phyloP scores from a whole-genome alignment of 2,797 vertebrate species.

The Enoplosus armatus region DNA sequence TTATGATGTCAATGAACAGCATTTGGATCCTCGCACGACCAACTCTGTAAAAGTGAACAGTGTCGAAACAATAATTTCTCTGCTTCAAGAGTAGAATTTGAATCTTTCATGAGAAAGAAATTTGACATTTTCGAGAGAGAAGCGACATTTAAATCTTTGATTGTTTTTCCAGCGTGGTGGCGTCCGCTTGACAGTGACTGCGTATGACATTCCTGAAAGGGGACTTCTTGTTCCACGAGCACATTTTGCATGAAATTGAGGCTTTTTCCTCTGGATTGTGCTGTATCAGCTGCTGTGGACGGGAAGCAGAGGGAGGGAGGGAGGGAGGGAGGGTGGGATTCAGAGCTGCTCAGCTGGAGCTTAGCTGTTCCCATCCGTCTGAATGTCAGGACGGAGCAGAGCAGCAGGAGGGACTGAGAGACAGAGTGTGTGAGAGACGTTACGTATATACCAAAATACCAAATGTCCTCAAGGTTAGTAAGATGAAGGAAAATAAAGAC shows the following conservation, averaged over 20 bases:
- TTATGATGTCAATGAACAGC: too few relatives aligned
- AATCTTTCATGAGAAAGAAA: not conserved
- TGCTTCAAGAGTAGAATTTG: not conserved
- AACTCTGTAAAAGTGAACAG: too few relatives aligned
- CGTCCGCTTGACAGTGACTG: not conserved
- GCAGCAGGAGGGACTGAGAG: constrained; percentile 43
- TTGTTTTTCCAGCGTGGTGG: not conserved
- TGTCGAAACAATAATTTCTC: too few relatives aligned
- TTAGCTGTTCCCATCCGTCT: constrained; percentile 55
- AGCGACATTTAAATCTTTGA: not conserved
- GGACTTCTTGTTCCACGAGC: not conserved
- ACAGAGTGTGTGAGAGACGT: constrained; percentile 8
- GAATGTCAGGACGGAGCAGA: constrained; percentile 65
- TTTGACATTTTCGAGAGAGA: not conserved
- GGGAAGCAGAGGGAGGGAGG: constrained; percentile 27
- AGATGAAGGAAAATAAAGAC: not conserved
- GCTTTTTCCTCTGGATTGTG: not conserved
- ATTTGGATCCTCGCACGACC: too few relatives aligned
- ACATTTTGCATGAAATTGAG: not conserved
- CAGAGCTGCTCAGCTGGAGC: constrained; percentile 64
- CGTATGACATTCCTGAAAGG: not conserved
- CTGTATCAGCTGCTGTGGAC: constrained; percentile 37
- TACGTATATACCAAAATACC: constrained; percentile 33
- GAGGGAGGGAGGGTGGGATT: constrained; percentile 15
- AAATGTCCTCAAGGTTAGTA: constrained; percentile 47